A percentile compares a stretch with the other conserved stretches of the same genome.
phyloP scores from a whole-genome alignment of 2,888 invertebrate species.

The Oxyteleia sp. region DNA sequence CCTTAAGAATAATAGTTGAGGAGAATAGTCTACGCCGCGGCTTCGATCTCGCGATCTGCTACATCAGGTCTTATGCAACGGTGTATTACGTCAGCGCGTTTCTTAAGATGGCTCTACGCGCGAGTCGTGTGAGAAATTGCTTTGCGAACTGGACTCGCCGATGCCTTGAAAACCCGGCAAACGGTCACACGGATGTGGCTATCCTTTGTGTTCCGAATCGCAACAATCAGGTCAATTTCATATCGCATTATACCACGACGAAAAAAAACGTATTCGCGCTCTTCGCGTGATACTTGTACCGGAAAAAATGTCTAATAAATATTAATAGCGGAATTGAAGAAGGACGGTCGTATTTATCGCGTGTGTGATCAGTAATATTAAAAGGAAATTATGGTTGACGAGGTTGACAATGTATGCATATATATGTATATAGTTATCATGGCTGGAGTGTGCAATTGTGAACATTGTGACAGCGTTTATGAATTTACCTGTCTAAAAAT shows the following conservation, averaged over 20 bases:
- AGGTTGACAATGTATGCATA: constrained; percentile 47
- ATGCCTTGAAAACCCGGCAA: constrained; percentile 22
- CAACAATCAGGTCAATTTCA: constrained; percentile 20
- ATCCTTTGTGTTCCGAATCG: constrained; percentile 32
- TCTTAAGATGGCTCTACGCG: constrained; percentile 54
- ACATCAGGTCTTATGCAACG: constrained; percentile 65
- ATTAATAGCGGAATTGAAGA: constrained; percentile 46
- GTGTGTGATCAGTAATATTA: constrained; percentile 46
- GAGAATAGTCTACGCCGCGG: constrained; percentile 75
- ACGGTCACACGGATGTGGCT: constrained; percentile 17
- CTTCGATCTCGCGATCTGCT: constrained; percentile 59
- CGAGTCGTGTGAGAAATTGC: constrained; percentile 47
- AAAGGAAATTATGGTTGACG: constrained; percentile 56
- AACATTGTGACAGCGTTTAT: no score
- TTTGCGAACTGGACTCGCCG: constrained; percentile 22
- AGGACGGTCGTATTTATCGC: constrained; percentile 46
- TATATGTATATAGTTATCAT: no score
- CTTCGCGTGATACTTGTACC: background rate
- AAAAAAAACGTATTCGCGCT: constrained; percentile 7
- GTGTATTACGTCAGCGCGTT: constrained; percentile 69
- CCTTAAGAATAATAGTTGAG: constrained; percentile 81
- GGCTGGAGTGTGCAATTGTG: no score
- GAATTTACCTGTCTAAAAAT: no score
- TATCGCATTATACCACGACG: background rate
- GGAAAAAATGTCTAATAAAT: constrained; percentile 45